These are phyloP conservation scores for Bufotes viridis DNA, from an alignment of 2,797 vertebrate genomes.

Conservation along the genomic window DNA sequence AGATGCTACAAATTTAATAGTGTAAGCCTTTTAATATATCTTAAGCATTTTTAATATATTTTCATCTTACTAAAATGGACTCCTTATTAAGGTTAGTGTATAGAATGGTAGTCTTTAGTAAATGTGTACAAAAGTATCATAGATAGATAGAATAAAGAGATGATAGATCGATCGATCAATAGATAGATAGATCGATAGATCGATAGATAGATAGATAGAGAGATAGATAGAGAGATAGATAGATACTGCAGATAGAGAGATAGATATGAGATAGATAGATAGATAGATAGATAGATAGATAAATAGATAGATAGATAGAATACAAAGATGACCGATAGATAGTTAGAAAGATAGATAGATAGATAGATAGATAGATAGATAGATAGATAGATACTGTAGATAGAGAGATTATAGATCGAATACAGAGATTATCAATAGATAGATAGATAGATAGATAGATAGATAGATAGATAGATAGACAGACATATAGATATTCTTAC, in stretches of 20 bases:
- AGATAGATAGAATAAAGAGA: too few relatives aligned
- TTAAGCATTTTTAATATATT: too few relatives aligned
- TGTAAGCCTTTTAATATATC: too few relatives aligned
- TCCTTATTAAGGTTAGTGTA: too few relatives aligned
- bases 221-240: neutral
- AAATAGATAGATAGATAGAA: neutral
- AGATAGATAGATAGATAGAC: neutral
- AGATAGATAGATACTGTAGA: slow-evolving; percentile 5
- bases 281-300: neutral
- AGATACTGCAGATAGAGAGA: neutral
- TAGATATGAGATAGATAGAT: slow-evolving; percentile 5
- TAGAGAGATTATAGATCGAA: neutral
- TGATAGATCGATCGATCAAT: too few relatives aligned
- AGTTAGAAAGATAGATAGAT: neutral
- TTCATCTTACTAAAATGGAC: too few relatives aligned
- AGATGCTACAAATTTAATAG: too few relatives aligned
- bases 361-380: neutral
- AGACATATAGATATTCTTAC: too few relatives aligned
- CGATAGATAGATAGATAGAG: neutral
- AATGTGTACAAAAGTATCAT: too few relatives aligned
- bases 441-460: neutral
- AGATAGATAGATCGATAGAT: neutral
- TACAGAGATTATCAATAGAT: neutral
- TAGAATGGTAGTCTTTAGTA: too few relatives aligned
- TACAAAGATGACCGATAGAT: too few relatives aligned